These are phyloP conservation scores for Rhingia rostrata DNA, from an alignment of 2,888 invertebrate species.

Conservation along the genomic window DNA sequence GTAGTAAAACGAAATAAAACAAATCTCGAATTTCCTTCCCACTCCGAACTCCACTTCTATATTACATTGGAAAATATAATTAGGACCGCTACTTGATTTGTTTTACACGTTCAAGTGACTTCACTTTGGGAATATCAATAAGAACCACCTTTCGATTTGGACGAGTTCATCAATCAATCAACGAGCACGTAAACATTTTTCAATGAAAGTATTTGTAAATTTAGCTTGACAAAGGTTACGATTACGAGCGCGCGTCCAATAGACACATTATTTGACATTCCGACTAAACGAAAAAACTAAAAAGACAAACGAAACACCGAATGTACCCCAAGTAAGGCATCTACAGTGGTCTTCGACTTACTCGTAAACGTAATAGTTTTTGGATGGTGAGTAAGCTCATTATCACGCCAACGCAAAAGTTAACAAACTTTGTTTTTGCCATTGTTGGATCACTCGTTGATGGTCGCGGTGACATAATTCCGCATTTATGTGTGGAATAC, in stretches of 20 bases:
- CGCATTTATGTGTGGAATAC: slow-evolving; percentile 24
- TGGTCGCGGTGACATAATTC: slow-evolving; percentile 29
- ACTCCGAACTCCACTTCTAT: neutral
- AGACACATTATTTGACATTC: slow-evolving; percentile 23
- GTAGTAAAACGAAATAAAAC: neutral
- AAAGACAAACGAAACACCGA: neutral
- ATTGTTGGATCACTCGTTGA: slow-evolving; percentile 13
- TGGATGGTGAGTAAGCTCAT: slow-evolving; percentile 28
- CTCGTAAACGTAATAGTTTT: slow-evolving; percentile 23
- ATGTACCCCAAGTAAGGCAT: slow-evolving; percentile 2
- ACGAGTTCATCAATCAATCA: slow-evolving; percentile 26
- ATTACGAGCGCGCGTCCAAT: slow-evolving; percentile 8
- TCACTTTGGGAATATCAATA: slow-evolving; percentile 54
- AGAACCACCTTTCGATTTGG: slow-evolving; percentile 15
- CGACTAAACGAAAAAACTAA: too few species aligned
- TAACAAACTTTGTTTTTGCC: slow-evolving; percentile 11
- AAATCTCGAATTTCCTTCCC: slow-evolving; percentile 16
- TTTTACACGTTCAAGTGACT: slow-evolving; percentile 32
- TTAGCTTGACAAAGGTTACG: slow-evolving; percentile 35
- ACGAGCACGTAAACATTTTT: neutral
- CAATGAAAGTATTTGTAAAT: slow-evolving; percentile 9
- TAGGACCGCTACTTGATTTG: slow-evolving; percentile 19
- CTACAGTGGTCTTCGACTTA: slow-evolving; percentile 28
- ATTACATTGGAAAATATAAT: slow-evolving; percentile 19
- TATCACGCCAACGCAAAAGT: slow-evolving; percentile 37